A percentile compares a stretch with the other conserved stretches of the same genome.
Conservation (phyloP, 2,113 vertebrate species). For the Pelecanus crispus region DNA sequence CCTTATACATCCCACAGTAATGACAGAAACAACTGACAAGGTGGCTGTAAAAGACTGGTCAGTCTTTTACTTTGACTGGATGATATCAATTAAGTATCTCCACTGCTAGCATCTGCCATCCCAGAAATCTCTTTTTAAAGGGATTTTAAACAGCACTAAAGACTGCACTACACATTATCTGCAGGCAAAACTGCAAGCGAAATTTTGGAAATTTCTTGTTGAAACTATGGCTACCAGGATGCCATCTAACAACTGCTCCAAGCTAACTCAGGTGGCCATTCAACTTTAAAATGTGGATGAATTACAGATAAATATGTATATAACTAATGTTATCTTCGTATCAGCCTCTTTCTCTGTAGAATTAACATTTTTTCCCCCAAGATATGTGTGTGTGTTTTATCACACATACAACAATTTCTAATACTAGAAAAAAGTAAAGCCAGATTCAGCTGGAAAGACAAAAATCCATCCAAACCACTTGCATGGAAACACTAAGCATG, state of each 20-base stretch:
- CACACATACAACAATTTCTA: background rate
- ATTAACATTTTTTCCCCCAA: background rate
- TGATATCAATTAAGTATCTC: background rate
- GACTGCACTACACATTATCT: background rate
- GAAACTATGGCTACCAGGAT: background rate
- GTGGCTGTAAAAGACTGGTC: background rate
- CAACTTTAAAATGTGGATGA: background rate
- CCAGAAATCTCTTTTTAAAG: conserved; percentile 12
- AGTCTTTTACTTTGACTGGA: background rate
- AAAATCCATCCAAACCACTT: background rate
- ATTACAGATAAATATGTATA: background rate
- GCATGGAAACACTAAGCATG: background rate
- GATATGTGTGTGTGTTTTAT: background rate
- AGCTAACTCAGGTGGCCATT: background rate
- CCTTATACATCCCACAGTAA: background rate
- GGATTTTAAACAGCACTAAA: background rate
- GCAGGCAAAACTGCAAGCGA: background rate
- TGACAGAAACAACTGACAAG: background rate
- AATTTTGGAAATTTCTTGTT: background rate
- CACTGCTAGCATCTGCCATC: background rate
- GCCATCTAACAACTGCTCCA: background rate
- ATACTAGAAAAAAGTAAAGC: background rate
- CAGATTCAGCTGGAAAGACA: background rate
- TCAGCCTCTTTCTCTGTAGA: background rate
- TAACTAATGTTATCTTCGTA: background rate